Conservation (phyloP, 2,113 vertebrate species). For the Epinephelus moara region DNA sequence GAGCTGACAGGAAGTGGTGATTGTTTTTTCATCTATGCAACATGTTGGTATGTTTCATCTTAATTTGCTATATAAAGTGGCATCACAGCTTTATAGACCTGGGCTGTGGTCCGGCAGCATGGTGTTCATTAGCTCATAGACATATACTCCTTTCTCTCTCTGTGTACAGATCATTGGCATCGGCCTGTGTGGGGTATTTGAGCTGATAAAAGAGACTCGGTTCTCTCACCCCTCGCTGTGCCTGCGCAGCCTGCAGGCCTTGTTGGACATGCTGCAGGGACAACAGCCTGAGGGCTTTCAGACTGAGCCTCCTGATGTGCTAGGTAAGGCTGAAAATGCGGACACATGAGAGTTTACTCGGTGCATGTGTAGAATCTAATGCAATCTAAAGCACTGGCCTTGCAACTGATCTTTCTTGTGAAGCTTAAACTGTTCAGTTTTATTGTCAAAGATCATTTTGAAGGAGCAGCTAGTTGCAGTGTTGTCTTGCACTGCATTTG, state of each 20-base stretch:
- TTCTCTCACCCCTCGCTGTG: constrained; percentile 98
- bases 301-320: constrained; percentile 96
- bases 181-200: constrained; percentile 98
- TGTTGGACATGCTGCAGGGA: constrained; percentile 97
- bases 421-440: neutral
- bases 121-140: constrained; percentile 36
- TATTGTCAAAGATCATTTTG: neutral
- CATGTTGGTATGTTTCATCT: neutral
- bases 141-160: constrained; percentile 22
- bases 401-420: neutral
- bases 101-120: neutral
- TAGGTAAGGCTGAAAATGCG: constrained; percentile 85
- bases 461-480: neutral
- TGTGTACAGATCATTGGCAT: constrained; percentile 94
- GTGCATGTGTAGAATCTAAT: neutral
- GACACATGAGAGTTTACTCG: neutral
- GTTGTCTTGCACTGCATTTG: neutral
- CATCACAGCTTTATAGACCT: neutral
- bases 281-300: constrained; percentile 98
- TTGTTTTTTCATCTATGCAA: neutral
- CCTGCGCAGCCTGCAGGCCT: constrained; percentile 95
- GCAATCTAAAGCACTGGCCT: neutral
- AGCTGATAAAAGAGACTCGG: constrained; percentile 97
- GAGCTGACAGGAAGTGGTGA: neutral
- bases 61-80: neutral